Conservation (phyloP, 2,797 vertebrate genomes). For the Ispidina lecontei region DNA sequence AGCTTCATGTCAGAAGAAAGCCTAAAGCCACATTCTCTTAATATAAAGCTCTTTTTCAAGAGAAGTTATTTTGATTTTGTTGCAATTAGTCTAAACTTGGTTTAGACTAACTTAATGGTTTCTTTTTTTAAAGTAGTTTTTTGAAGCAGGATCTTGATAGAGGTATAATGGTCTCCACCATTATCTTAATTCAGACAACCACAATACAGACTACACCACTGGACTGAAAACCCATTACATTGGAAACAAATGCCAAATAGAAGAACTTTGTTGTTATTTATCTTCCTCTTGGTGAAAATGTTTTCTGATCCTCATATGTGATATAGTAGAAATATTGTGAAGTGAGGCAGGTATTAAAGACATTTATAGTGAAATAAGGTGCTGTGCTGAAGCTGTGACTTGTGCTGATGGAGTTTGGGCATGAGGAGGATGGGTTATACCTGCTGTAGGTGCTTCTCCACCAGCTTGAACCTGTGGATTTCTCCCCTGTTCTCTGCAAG, state of each 20-base stretch:
- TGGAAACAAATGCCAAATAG: background rate
- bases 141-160: background rate
- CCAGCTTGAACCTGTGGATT: background rate
- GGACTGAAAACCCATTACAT: background rate
- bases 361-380: background rate
- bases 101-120: background rate
- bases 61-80: background rate
- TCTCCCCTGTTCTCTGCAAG: background rate
- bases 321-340: background rate
- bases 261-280: background rate
- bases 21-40: background rate
- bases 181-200: background rate
- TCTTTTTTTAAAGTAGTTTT: background rate
- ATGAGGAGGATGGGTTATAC: background rate
- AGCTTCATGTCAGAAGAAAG: background rate
- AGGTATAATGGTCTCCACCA: background rate
- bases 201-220: background rate
- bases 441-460: background rate
- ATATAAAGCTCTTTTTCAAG: background rate
- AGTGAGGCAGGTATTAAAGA: background rate
- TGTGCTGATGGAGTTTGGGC: background rate
- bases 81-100: background rate
- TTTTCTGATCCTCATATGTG: background rate
- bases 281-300: background rate
- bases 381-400: background rate